Base-by-base conservation (phyloP, 2,113 vertebrate genomes). In the Anguilla rostrata region DNA sequence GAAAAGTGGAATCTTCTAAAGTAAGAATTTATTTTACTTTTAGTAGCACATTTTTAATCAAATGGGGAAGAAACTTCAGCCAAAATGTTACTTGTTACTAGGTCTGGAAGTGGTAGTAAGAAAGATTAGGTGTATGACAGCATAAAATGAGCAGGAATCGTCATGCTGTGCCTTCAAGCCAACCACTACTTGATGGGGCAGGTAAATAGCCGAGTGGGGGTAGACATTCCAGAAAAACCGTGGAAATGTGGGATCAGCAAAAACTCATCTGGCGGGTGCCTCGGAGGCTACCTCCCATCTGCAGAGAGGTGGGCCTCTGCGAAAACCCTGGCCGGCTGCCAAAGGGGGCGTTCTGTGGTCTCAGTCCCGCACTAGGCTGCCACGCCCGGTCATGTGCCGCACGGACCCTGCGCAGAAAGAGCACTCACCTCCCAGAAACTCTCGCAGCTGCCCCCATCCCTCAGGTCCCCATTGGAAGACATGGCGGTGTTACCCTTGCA, bases 371-470 rank as follows among this genome's bases (percentile, higher is more conserved):
- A 22, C 34, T 40, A 79, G 78, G n/a, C n/a, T 56, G 34, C 56
- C 3, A 26, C 9, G 7, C 78, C 14, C 2, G 46, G 71, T 34
- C 71, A 39, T 20, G 71, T 29, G 26, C 26, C 40, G 41, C 22
- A 26, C 60, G 26, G 60, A 66, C 60, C 3, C 56, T 60, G 60
- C 20, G 22, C 4, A 63, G 60, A 8, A 40, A 29, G 34, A n/a
- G 60, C 46, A 60, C 95, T 95, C 93, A 99, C 98, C 98, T 99
- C 98, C 98, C 97, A 99, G 95, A 99, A 99, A 94, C 98, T 99
- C 92, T 96, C 97, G 18, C 94, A 96, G 89, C 93, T 94, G 92
- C 95, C 96, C 78, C 96, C 94, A 90, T 96, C 96, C 0, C 96
- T 97, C 83, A 97, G 92, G 91, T 98, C 98, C 89, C 98, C 98